Evolutionary conservation across 2,888 invertebrate genomes (phyloP), one percentile per base, ranked within the genome.

Genomic region (Tenodera sinensis): DNA sequence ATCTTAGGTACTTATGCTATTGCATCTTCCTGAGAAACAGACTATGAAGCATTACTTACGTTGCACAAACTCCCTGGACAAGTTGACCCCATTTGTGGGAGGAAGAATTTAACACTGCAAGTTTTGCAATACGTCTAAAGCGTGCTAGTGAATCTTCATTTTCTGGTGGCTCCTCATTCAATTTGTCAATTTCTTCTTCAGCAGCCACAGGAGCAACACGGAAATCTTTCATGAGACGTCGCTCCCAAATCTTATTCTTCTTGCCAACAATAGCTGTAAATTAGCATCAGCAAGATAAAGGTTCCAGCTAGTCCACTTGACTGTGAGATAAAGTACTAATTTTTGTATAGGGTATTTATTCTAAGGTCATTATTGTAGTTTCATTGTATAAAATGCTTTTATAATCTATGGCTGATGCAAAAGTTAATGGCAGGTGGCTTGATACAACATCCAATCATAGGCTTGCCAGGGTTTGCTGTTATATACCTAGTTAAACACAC

Each of bases 141-240:
- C 95, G 95, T 7, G 96, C 94, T 83, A 96, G 93, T 0, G 96
- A 95, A 90, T 95, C 94, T 92, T 96, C 96, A 90, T 94, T 94
- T 92, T 93, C 94, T 90, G 92, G 94, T 85, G 94, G 94, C 83
- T 91, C 91, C 8, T 83, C 88, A 88, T 92, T 87, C 28, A 92
- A 90, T 88, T 91, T 83, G 85, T 94, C 91, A 92, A 94, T 91
- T 81, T 96, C 96, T 54, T 96, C 96, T 6, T 95, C 94, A 1
- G 94, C 93, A 2, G 95, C 94, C 7, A 97, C 95, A 0, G 97
- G 97, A 0, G 97, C 96, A 88, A 98, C 97, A 92, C 97, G 97
- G 94, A 98, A 98, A 93, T 97, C 97, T 92, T 97, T 97, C 96
- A 98, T 97, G 88, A 98, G 93, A 0, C 97, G 95, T n/a, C 98